Evolutionary conservation across 2,888 invertebrate species (phyloP), one percentile per base, ranked within the genome.

Genomic region (Hyposoter didymator): DNA sequence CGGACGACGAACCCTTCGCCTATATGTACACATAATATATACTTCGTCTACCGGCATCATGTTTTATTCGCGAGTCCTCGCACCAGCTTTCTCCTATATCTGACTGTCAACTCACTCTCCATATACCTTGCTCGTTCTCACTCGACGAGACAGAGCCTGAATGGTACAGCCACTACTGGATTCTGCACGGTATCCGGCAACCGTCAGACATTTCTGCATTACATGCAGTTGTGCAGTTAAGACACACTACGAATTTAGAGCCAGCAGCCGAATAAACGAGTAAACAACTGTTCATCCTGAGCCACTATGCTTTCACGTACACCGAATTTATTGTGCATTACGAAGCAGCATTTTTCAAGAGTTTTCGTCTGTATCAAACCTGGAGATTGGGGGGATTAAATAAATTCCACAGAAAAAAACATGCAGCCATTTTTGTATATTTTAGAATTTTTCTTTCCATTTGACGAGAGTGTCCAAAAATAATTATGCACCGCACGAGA

Each of bases 1-100:
- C 49, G 62, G 79, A 80, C 72, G 72, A 73, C 79, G 72, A 72
- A 64, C 72, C 45, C 28, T 52, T 52, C 4, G 22, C 6, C 62
- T 62, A 59, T 62, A 35, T 35, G 66, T 32, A 62, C 47, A 67
- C 59, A 74, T 59, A 22, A 59, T 28, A 28, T 28, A 5, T 28
- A 12, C 22, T 67, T 22, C 39, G 79, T 80, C 79, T 80, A 73
- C 72, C 28, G 39, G 39, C 72, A 64, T 80, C 79, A 73, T 80
- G 73, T 80, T 80, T 80, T 80, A 80, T 80, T 80, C 80, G 80
- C 64, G 52, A 73, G 64, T 80, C 45, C 66, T 66, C 28, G 39
- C n/a, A n/a, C 80, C 52, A 35, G 66, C 80, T 80, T 66, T 80
- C 80, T 73, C 52, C 73, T 73, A 35, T 45, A 52, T 73, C 45